Base-by-base conservation (phyloP, 2,888 invertebrate genomes). In the Trichacis sp. region DNA sequence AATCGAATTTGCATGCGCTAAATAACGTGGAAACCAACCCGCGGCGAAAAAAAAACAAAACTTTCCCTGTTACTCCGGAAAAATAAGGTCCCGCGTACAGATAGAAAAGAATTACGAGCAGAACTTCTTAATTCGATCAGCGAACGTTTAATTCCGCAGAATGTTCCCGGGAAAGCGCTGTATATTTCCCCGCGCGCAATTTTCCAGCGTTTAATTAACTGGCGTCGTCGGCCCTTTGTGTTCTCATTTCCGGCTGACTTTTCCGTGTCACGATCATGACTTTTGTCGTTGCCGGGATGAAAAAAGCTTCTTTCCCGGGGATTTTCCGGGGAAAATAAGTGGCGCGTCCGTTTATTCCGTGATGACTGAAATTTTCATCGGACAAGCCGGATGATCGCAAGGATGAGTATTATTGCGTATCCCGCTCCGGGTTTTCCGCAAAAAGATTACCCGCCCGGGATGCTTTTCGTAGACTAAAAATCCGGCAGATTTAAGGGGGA, bases 401-500 rank as follows among this genome's bases (percentile, higher is more conserved):
- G 47, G 62, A 40, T 15, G 4, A 59, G 55, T 63, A 63, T 67
- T 63, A 68, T 64, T 61, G 43, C 12, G 50, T 51, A 65, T 55
- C 54, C 54, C 36, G 36, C 55, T 38, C 50, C 50, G 64, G 67
- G 64, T 3, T 56, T 61, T 59, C 20, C 51, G 63, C 50, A 61
- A 64, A 55, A 65, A 63, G 63, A 63, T 70, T 64, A 59, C 60
- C 62, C 61, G 49, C 36, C 42, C 47, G 24, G 47, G 53, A 50
- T 48, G 17, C 33, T 36, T 40, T 38, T 64, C 43, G 43, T 40
- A 24, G 58, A 64, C 60, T 58, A 64, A 64, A 64, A 68, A 61
- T 60, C 64, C 54, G 50, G 61, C 52, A 64, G 64, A 68, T 68
- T 64, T 64, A 64, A 55, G 53, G 64, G 49, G 54, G 63, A n/a